Conservation (phyloP, 2,113 vertebrate species). For the Pterocles gutturalis region DNA sequence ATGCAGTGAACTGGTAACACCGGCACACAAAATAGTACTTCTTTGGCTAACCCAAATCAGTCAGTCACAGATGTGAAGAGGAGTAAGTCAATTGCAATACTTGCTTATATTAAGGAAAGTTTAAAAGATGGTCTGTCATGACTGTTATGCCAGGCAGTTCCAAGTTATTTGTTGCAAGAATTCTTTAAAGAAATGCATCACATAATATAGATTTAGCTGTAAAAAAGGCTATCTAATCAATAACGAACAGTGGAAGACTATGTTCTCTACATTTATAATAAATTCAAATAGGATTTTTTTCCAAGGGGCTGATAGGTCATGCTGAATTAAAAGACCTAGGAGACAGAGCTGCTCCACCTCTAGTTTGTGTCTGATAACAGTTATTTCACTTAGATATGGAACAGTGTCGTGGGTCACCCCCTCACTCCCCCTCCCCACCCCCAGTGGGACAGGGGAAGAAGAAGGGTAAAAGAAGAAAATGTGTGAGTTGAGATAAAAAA, state of each 20-base stretch:
- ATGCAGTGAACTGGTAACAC: not conserved
- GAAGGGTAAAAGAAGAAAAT: not conserved
- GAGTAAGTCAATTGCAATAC: not conserved
- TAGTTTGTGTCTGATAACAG: not conserved
- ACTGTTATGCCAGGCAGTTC: not conserved
- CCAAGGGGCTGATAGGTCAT: not conserved
- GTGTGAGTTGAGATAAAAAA: not conserved
- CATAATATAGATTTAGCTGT: not conserved
- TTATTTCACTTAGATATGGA: not conserved
- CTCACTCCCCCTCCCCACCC: not conserved
- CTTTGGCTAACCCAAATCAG: not conserved
- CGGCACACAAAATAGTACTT: not conserved
- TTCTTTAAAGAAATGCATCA: not conserved
- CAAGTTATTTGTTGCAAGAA: not conserved
- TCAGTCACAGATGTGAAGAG: not conserved
- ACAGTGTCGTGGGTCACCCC: not conserved
- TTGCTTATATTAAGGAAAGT: not conserved
- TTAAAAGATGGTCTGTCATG: not conserved
- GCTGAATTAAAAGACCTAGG: not conserved
- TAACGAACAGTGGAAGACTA: not conserved
- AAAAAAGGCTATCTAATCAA: not conserved
- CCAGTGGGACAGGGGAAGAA: not conserved
- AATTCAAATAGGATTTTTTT: not conserved
- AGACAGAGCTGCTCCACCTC: not conserved
- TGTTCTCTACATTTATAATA: not conserved